phyloP scores from a whole-genome alignment of 2,888 invertebrate genomes.

The Drosophila barbarae region DNA sequence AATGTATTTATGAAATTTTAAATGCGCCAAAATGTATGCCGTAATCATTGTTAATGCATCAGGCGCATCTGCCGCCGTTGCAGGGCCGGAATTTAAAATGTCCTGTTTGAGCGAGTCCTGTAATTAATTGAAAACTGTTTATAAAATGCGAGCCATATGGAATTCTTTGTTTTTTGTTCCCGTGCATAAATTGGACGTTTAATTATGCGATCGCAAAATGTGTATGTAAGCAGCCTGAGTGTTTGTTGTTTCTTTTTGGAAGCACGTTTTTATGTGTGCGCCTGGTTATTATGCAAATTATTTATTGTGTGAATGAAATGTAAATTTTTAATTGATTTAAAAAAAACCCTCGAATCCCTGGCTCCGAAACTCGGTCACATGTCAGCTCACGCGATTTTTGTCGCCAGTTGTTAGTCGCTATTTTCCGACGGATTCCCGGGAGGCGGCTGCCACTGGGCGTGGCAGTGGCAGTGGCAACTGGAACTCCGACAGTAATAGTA shows the following conservation, averaged over 20 bases:
- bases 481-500: conserved; percentile 29
- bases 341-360: conserved; percentile 1
- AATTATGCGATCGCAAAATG: conserved; percentile 28
- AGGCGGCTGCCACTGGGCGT: background rate
- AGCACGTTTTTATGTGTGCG: conserved; percentile 25
- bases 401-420: conserved; percentile 18
- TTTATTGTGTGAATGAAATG: conserved; percentile 65
- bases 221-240: background rate
- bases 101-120: conserved; percentile 32
- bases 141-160: conserved; percentile 26
- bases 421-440: conserved; percentile 3
- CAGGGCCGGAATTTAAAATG: conserved; percentile 30
- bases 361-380: conserved; percentile 50
- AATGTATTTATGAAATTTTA: conserved; percentile 36
- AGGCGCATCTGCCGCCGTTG: conserved; percentile 24
- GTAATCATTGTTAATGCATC: conserved; percentile 44
- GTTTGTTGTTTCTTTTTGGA: background rate
- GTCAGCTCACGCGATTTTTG: conserved; percentile 49
- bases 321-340: conserved; percentile 69
- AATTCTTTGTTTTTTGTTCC: conserved; percentile 21
- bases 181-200: conserved; percentile 36
- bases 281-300: conserved; percentile 62
- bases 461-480: conserved; percentile 30
- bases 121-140: conserved; percentile 62
- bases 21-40: conserved; percentile 30